Base-by-base conservation (phyloP, 2,113 vertebrate species). In the Eulemur macaco region DNA sequence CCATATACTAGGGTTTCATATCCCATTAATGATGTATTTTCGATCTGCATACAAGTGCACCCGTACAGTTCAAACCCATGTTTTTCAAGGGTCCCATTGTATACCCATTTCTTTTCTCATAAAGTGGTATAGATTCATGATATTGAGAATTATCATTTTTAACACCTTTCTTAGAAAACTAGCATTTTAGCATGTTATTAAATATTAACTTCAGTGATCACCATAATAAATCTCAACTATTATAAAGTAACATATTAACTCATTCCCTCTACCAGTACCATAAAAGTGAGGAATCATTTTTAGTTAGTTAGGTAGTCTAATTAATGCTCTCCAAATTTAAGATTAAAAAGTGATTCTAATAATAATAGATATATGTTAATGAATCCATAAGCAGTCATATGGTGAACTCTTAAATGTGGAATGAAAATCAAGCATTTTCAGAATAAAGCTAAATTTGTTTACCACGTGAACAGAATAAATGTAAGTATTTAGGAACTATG, bases 381-480 rank as follows among this genome's bases (percentile, higher is more conserved):
- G 91, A 76, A 94, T 42, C 50, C 29, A 37, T 83, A 93, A 92
- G 31, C 14, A 89, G 20, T 58, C 74, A 89, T 71, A 31, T 96
- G 31, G 63, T 60, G 39, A 94, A 60, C 63, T 94, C 78, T 27
- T 90, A 85, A 88, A 93, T 45, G 45, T 89, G 21, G 17, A 91
- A 93, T 91, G 13, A 89, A 92, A 96, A 92, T 31, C 13, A 91
- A 92, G 13, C 52, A 93, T 94, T 97, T 94, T 89, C 14, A 92
- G 58, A 87, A 94, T 25, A 93, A 25, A 95, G 21, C 5, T 86
- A 92, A 92, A 96, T 80, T 27, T 91, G 64, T 31, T 88, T 56
- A 66, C 37, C 25, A 71, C 23, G 18, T 50, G 8, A 89, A 77
- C 3, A 56, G 18, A 58, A 89, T 50, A 73, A 94, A 77, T 42